Evolutionary conservation across 53 echinoderm and acorn worm species (phyloP), one percentile per base, ranked within the genome.

Genomic region (Stichopus horrens): DNA sequence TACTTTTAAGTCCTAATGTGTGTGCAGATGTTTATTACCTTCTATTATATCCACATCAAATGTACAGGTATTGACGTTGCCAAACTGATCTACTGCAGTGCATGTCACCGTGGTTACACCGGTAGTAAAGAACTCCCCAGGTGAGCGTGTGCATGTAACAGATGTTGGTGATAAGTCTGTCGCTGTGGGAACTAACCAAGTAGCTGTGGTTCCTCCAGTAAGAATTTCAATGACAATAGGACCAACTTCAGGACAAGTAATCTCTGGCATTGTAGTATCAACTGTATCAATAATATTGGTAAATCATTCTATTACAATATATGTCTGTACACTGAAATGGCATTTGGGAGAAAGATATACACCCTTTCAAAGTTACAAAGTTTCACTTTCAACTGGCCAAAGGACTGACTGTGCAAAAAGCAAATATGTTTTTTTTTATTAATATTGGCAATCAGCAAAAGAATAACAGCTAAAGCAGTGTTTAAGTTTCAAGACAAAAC

Each of bases 101-200:
- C 51, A 85, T 59, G 85, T 85, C 1, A 85, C 85, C 6, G 68
- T 20, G n/a, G 66, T 85, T 5, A 51, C 52, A 5, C 85, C 85
- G 18, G 85, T 85, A 21, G 66, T 9, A n/a, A 85, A 85, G 85
- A 85, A 85, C 5, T 14, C 65, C 23, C 85, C 90, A 67, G 86
- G 71, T 21, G 54, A 9, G 55, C 9, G 4, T 5, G 6, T 23
- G 57, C 54, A 87, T 11, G 75, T 23, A 10, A 65, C 54, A 0
- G 52, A 54, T 14, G 83, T n/a, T 22, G 18, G 52, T 57, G 94
- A 90, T 82, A 90, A 73, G 67, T 94, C 92, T 14, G 86, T 90
- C 10, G 94, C 94, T 55, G 89, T 81, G 13, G 89, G 92, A 21
- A 86, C 77, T 4, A 77, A 53, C 94, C 94, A 94, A 11, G 89